Evolutionary conservation across 2,888 invertebrate species (phyloP).

Genomic region (Cenopis cana): DNA sequence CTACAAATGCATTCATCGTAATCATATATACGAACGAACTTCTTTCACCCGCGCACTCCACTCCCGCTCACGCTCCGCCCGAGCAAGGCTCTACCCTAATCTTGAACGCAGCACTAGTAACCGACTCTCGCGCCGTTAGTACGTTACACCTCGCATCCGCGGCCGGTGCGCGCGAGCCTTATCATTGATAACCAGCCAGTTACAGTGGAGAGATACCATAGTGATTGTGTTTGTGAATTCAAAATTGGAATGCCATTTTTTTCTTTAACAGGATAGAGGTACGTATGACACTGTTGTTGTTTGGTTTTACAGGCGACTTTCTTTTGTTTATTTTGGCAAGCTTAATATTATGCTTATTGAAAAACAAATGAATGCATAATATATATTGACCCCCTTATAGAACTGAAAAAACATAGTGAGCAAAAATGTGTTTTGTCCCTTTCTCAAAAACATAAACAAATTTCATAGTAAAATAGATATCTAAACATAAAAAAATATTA

Average conservation of each 20-base stretch:
- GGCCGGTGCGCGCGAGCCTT: slow-evolving; percentile 34
- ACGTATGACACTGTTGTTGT: slow-evolving; percentile 1
- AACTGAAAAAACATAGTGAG: no score
- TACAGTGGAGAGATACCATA: slow-evolving; percentile 16
- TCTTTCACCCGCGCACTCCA: background rate
- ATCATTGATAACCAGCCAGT: slow-evolving; percentile 29
- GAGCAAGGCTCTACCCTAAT: slow-evolving; percentile 12
- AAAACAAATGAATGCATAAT: slow-evolving; percentile 1
- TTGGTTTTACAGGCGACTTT: background rate
- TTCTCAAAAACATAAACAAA: no score
- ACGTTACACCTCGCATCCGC: slow-evolving; percentile 34
- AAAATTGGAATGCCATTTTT: slow-evolving; percentile 30
- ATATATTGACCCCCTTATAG: background rate
- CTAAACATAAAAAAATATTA: no score
- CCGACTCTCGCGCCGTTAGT: slow-evolving; percentile 32
- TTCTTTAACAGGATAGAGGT: slow-evolving; percentile 28
- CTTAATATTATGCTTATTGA: background rate
- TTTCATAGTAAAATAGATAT: no score
- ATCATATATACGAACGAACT: no score
- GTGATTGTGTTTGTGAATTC: slow-evolving; percentile 34
- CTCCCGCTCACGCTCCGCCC: slow-evolving; percentile 26
- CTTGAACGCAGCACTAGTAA: slow-evolving; percentile 31
- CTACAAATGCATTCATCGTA: no score
- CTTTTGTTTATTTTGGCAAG: background rate
- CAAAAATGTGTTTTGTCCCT: no score